Base-by-base conservation (phyloP, 2,797 vertebrate genomes). In the Synanceia verrucosa region DNA sequence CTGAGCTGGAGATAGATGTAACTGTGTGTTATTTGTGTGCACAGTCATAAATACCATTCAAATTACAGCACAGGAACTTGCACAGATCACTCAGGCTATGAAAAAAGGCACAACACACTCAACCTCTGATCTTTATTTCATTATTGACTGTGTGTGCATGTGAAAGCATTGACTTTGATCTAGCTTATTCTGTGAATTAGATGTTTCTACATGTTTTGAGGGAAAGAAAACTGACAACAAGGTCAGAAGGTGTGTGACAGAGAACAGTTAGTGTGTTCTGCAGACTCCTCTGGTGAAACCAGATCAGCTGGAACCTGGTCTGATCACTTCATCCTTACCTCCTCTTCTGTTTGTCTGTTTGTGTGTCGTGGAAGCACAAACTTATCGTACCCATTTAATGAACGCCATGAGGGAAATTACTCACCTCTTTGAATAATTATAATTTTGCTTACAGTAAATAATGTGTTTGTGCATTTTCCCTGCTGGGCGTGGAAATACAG, bases 21-120 rank as follows among this genome's bases (percentile, higher is more conserved):
- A 62, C 70, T 65, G 69, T 57, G 64, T 64, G 72, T 64, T 3
- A 18, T 41, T 16, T 63, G 73, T 62, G 70, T 60, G 66, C 66
- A 48, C 23, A 1, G 69, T 80, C 79, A 81, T 87, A 76, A 84
- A 88, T 86, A 83, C 79, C 82, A 87, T 86, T 78, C 83, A 88
- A 81, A 53, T 83, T 81, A 86, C 76, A 85, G 61, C 4, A 14
- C 48, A 70, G 70, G 76, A 81, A 77, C 88, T 86, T 84, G 73
- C 79, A 76, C 63, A 73, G 73, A 65, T 81, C 69, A 75, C 70
- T 66, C 63, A 59, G 78, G 19, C 82, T 77, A 59, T 85, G 73
- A 86, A 76, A 89, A 86, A 78, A 85, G 10, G 43, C 39, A 68
- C 81, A 82, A 84, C 77, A 85, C 70, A 83, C 69, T 70, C 65